These are phyloP conservation scores for Colostygia pectinataria DNA, from an alignment of 2,888 invertebrate genomes.

Conservation along the genomic window DNA sequence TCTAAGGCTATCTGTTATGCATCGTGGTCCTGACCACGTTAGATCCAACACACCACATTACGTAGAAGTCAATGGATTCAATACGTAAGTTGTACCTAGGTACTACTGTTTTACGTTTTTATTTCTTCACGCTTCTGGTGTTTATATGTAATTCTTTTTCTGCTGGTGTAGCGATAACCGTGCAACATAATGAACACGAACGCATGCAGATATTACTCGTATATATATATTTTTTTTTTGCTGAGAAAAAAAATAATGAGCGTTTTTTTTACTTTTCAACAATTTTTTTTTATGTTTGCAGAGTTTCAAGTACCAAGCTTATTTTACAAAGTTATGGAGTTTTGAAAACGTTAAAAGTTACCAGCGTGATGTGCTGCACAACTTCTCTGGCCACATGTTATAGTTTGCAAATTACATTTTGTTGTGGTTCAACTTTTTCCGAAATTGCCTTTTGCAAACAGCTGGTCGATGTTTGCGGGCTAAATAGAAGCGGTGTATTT, in stretches of 20 bases:
- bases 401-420: constrained; percentile 34
- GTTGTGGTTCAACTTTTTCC: constrained; percentile 29
- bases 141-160: constrained; percentile 11
- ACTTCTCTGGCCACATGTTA: constrained; percentile 30
- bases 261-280: no score
- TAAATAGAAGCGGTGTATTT: constrained; percentile 27
- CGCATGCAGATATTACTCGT: no score
- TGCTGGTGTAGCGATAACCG: no score
- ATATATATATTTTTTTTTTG: no score
- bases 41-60: constrained; percentile 66
- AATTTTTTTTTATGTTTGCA: no score
- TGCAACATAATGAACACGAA: no score
- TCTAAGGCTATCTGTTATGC: constrained; percentile 37
- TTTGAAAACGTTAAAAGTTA: constrained; percentile 18
- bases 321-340: constrained; percentile 12
- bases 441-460: constrained; percentile 31
- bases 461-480: constrained; percentile 31
- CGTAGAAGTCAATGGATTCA: constrained; percentile 30
- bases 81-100: constrained; percentile 14
- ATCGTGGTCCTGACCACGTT: constrained; percentile 57
- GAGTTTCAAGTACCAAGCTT: not conserved
- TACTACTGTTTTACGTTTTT: constrained; percentile 22
- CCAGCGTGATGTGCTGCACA: constrained; percentile 21
- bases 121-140: constrained; percentile 26
- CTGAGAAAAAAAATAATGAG: no score